These are phyloP conservation scores for Pagetopsis macropterus DNA, from an alignment of 2,797 vertebrate genomes.

Conservation along the genomic window DNA sequence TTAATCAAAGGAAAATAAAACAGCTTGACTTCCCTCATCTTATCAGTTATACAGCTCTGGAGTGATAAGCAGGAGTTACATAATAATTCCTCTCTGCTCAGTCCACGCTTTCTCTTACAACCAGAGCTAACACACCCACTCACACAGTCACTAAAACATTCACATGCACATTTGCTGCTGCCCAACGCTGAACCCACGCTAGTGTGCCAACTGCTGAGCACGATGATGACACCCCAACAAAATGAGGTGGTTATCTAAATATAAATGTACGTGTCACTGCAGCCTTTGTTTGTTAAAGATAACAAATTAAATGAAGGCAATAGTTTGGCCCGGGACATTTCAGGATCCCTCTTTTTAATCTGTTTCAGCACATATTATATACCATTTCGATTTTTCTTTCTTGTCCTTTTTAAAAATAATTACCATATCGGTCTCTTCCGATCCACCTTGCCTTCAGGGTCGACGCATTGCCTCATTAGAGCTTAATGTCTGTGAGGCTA, in stretches of 20 bases:
- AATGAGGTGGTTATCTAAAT: slow-evolving; percentile 21
- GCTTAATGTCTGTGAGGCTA: neutral
- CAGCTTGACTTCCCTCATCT: slow-evolving; percentile 7
- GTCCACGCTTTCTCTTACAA: slow-evolving; percentile 62
- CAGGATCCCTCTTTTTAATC: slow-evolving; percentile 1
- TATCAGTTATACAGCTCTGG: slow-evolving; percentile 13
- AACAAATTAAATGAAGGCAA: neutral
- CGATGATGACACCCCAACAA: slow-evolving; percentile 16
- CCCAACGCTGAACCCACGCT: slow-evolving; percentile 28
- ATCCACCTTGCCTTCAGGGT: slow-evolving; percentile 63
- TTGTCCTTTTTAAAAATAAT: neutral
- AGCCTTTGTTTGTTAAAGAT: slow-evolving; percentile 15
- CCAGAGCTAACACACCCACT: slow-evolving; percentile 58
- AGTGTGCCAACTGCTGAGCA: slow-evolving; percentile 30
- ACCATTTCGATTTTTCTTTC: neutral
- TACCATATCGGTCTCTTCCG: slow-evolving; percentile 12
- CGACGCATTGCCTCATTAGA: slow-evolving; percentile 34
- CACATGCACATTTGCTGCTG: slow-evolving; percentile 43
- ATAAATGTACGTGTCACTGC: neutral
- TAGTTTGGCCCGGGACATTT: neutral
- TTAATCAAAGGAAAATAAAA: slow-evolving; percentile 2
- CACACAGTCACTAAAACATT: slow-evolving; percentile 37
- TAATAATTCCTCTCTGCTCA: slow-evolving; percentile 43
- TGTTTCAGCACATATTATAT: neutral
- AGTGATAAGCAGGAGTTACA: slow-evolving; percentile 50